Base-by-base conservation (phyloP, 2,113 vertebrate species). In the Nothocercus nigrocapillus region DNA sequence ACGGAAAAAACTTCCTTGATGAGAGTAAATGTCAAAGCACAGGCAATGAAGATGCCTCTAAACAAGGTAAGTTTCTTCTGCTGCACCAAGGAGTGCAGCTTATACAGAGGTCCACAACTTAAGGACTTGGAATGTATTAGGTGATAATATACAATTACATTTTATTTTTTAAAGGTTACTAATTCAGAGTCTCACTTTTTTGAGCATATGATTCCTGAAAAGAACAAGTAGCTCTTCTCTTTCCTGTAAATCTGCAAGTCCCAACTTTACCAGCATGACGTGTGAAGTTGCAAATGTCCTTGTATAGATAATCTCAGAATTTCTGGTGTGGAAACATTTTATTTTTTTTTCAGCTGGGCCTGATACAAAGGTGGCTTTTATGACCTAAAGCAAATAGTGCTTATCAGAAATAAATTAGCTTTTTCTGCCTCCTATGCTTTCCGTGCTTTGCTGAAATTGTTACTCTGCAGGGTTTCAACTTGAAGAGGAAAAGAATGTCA, bases 401-500 rank as follows among this genome's bases (percentile, higher is more conserved):
- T 25, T 85, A 79, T 13, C 62, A 53, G 47, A 79, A 79, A 40
- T 21, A 77, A 80, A 91, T 94, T 62, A 85, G 59, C 53, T 87
- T 85, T 61, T 18, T 62, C 49, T 85, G 82, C 59, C 38, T 95
- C 38, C 58, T 68, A 21, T 38, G n/a, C 42, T 75, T 85, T 61
- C 66, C 51, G 12, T 49, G 66, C 32, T 89, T 82, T 89, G 36
- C 38, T 76, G 70, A 36, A 68, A 80, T 42, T 75, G 61, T 89
- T 81, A 9, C 40, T 34, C 20, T 77, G 72, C 79, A 68, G 68
- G 36, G 59, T 53, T 85, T 94, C 38, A 67, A 72, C 2, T 66
- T 34, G 77, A 85, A 85, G 89, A 91, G 58, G 77, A 74, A 85
- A 95, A 83, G 72, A 85, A 91, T 77, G 68, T 70, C 64, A 70